Evolutionary conservation across 2,888 invertebrate species (phyloP), one percentile per base, ranked within the genome.

Genomic region (Drosophila quasianomalipes): DNA sequence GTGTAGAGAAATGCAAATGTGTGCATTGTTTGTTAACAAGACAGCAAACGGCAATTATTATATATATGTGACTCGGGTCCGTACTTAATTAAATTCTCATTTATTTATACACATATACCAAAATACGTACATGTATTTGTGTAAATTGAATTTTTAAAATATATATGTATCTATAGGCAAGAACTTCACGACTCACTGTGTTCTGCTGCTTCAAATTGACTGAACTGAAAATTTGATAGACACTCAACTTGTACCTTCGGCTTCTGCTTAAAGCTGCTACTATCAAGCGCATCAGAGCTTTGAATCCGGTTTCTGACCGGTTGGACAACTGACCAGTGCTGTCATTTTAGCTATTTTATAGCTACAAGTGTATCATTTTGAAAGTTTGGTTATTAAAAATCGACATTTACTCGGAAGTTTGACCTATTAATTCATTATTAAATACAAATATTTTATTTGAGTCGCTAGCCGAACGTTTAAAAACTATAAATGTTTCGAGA

Each of bases 271-370:
- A 39, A 37, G 30, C 68, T 62, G 57, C 37, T 41, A 3, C 61
- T 57, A 80, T 71, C 64, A 64, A 19, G 35, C 39, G 63, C 44
- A 58, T 35, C 33, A 16, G 64, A 80, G 81, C 71, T 81, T 53
- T 44, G 28, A 80, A 53, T 78, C 76, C 39, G 66, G 65, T 58
- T 47, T 58, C 1, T 41, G 30, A 41, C 41, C 39, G 57, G 39
- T 57, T 41, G 28, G 58, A 12, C 30, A 16, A 12, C 22, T 58
- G 44, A 22, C 6, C 58, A 31, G 58, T 31, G 58, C 10, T 44
- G 58, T 22, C 10, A 19, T 19, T 31, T 44, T 19, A 44, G 58
- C 22, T 31, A 4, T 31, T 16, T 44, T 58, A 31, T 19, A 31
- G 58, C 58, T 47, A 16, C 9, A 26, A 16, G 26, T 9, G 22